A percentile compares a stretch with the other conserved stretches of the same genome.
Conservation (phyloP, 2,113 vertebrate genomes). For the Barnardius zonarius region DNA sequence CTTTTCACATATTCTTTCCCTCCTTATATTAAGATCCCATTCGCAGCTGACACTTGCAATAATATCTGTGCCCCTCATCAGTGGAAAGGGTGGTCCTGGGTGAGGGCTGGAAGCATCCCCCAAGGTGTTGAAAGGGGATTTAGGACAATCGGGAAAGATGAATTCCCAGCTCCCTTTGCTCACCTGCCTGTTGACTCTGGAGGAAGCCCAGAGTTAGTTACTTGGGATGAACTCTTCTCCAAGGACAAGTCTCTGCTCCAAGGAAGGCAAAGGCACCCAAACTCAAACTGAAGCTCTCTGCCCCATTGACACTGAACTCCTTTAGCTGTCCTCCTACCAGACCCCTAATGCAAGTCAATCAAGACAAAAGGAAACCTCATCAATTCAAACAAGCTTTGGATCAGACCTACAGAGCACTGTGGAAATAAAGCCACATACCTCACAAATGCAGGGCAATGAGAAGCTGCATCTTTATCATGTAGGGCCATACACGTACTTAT, state of each 20-base stretch:
- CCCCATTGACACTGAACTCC: not conserved
- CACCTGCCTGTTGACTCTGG: not conserved
- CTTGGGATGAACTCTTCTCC: not conserved
- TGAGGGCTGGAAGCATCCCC: not conserved
- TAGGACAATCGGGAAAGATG: not conserved
- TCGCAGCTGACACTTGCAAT: not conserved
- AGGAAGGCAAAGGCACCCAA: not conserved
- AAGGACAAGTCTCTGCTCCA: not conserved
- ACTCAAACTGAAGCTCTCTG: not conserved
- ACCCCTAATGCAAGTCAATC: not conserved
- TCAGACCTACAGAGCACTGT: not conserved
- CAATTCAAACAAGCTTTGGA: fast-evolving
- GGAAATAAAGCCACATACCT: not conserved
- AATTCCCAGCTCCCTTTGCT: not conserved
- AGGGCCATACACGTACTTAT: not conserved
- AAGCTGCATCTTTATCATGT: not conserved
- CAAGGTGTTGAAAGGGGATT: not conserved
- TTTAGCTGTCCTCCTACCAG: not conserved
- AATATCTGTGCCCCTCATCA: not conserved
- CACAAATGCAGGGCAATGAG: not conserved
- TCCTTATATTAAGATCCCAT: not conserved
- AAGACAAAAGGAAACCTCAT: not conserved
- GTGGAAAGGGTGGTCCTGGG: not conserved
- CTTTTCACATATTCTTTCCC: slow-evolving; percentile 24
- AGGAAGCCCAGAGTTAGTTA: not conserved